A percentile compares a stretch with the other conserved stretches of the same genome.
Evolutionary conservation across 2,797 vertebrate genomes (phyloP).

Genomic region (Neomorphus geoffroyi): DNA sequence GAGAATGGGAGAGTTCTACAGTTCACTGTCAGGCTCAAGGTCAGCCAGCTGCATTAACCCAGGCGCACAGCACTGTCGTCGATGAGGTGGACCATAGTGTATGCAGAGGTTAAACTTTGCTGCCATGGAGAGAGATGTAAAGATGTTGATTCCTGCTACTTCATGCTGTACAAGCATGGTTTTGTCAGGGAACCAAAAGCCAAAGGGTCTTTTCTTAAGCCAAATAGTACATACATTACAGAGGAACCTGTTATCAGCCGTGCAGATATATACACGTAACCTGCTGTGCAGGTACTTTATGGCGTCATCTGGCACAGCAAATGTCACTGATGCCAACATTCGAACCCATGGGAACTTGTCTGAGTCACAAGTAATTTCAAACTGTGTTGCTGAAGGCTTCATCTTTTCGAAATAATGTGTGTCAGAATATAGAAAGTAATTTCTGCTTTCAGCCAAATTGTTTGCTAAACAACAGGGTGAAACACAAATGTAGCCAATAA

Average conservation of each 20-base stretch:
- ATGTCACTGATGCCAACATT: neutral
- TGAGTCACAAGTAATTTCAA: neutral
- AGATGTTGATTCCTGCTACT: neutral
- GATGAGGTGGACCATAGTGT: neutral
- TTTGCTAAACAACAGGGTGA: neutral
- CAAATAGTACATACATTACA: rapidly evolving
- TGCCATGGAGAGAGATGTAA: neutral
- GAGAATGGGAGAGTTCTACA: neutral
- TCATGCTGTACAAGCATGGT: neutral
- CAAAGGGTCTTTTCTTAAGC: neutral
- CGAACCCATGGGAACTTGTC: neutral
- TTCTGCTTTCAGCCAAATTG: slow-evolving; percentile 15
- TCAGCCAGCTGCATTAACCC: neutral
- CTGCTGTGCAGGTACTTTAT: neutral
- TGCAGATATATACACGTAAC: neutral
- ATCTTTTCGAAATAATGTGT: neutral
- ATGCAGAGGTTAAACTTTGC: neutral
- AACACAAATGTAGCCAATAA: neutral
- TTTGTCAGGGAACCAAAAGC: neutral
- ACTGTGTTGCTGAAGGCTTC: neutral
- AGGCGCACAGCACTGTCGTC: neutral
- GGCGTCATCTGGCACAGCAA: neutral
- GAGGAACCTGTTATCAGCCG: neutral
- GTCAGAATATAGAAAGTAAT: neutral
- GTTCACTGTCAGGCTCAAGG: neutral